These are phyloP conservation scores for Hipposideros armiger DNA, from an alignment of 2,113 vertebrate species.

Conservation along the genomic window DNA sequence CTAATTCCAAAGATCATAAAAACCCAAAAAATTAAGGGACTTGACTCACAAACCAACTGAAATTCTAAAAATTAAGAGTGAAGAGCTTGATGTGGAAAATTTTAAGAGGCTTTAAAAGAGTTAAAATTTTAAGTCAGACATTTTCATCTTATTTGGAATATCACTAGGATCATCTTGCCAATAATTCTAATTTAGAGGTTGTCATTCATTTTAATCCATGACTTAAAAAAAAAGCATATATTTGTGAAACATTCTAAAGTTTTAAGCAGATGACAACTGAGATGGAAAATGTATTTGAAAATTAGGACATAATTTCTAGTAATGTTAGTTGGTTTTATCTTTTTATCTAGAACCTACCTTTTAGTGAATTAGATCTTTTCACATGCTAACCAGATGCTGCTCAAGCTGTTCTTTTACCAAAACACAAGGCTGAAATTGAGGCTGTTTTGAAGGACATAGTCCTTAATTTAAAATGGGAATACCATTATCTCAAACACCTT, in stretches of 20 bases:
- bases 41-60: neutral
- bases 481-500: neutral
- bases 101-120: neutral
- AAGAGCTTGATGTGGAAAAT: neutral
- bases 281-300: neutral
- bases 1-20: constrained; percentile 32
- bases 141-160: neutral
- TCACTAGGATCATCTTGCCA: neutral
- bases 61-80: constrained; percentile 2
- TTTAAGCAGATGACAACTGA: neutral
- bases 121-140: neutral
- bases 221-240: neutral
- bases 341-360: neutral
- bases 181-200: neutral
- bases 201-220: neutral
- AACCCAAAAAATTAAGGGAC: neutral
- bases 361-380: neutral
- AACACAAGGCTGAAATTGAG: neutral
- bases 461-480: neutral
- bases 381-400: neutral
- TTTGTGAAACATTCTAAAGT: constrained; percentile 7
- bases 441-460: neutral
- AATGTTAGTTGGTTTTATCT: neutral
- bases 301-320: neutral
- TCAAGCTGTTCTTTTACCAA: neutral